A percentile compares a stretch with the other conserved stretches of the same genome.
phyloP scores from a whole-genome alignment of 2,888 invertebrate species.

The Orchesella flavescens region DNA sequence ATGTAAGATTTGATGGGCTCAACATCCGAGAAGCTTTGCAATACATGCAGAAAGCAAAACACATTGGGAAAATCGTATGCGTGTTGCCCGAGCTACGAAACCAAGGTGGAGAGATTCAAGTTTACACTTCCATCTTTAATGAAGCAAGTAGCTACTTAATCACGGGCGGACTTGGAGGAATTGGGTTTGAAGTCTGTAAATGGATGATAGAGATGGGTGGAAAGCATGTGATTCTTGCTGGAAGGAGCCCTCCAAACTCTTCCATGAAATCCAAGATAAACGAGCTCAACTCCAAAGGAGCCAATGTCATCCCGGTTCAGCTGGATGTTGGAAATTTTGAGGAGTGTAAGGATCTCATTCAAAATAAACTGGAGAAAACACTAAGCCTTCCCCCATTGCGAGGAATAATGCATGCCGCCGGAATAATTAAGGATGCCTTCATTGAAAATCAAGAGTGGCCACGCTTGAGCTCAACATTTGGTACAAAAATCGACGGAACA shows the following conservation, averaged over 20 bases:
- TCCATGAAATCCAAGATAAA: slow-evolving; percentile 32
- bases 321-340: not conserved
- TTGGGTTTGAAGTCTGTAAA: no score
- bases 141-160: no score
- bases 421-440: no score
- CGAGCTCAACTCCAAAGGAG: not conserved
- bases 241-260: slow-evolving; percentile 10
- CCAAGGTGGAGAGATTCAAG: slow-evolving; percentile 1
- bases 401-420: slow-evolving; percentile 51
- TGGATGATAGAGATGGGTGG: no score
- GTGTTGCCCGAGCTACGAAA: not conserved
- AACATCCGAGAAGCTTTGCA: slow-evolving; percentile 37
- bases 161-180: no score
- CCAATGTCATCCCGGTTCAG: not conserved
- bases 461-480: slow-evolving; percentile 1
- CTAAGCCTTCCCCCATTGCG: slow-evolving; percentile 42
- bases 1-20: slow-evolving; percentile 27
- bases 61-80: no score
- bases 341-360: not conserved
- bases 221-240: no score
- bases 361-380: no score
- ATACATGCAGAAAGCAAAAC: no score
- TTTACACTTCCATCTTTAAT: slow-evolving; percentile 4
- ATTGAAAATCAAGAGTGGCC: no score
- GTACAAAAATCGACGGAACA: slow-evolving; percentile 33